Evolutionary conservation across 2,888 invertebrate genomes (phyloP).

Genomic region (Sympetrum striolatum): DNA sequence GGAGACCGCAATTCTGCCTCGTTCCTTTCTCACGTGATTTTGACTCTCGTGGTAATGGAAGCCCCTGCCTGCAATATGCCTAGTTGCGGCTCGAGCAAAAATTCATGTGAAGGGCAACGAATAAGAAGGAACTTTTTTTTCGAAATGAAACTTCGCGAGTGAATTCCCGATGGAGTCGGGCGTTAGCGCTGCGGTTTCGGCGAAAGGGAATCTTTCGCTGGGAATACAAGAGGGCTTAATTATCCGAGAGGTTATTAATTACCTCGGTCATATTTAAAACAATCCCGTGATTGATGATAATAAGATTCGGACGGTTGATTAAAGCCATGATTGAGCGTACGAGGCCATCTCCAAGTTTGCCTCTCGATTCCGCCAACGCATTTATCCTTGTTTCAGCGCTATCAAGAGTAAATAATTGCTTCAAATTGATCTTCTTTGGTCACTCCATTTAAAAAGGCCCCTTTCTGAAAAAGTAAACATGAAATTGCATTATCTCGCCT

Average conservation of each 20-base stretch:
- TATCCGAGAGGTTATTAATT: too few relatives aligned
- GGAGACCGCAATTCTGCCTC: neutral
- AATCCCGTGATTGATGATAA: too few relatives aligned
- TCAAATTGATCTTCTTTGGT: neutral
- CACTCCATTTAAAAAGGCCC: neutral
- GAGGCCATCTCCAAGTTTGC: too few relatives aligned
- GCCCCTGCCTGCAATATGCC: neutral
- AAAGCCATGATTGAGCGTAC: too few relatives aligned
- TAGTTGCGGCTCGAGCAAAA: neutral
- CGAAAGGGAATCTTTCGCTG: neutral
- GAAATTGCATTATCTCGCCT: neutral
- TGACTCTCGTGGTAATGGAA: neutral
- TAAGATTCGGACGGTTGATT: too few relatives aligned
- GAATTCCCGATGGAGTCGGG: neutral
- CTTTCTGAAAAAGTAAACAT: neutral
- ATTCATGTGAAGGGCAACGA: neutral
- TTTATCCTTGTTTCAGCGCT: neutral
- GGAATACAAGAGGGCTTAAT: too few relatives aligned
- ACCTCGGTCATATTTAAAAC: too few relatives aligned
- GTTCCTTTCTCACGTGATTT: neutral
- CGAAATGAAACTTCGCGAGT: neutral
- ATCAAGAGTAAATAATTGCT: neutral
- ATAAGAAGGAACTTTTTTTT: neutral
- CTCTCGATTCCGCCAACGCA: too few relatives aligned
- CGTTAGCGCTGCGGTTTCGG: neutral